Evolutionary conservation across 23 tunicate species (phyloP).

Genomic region (Diplosoma virens): DNA sequence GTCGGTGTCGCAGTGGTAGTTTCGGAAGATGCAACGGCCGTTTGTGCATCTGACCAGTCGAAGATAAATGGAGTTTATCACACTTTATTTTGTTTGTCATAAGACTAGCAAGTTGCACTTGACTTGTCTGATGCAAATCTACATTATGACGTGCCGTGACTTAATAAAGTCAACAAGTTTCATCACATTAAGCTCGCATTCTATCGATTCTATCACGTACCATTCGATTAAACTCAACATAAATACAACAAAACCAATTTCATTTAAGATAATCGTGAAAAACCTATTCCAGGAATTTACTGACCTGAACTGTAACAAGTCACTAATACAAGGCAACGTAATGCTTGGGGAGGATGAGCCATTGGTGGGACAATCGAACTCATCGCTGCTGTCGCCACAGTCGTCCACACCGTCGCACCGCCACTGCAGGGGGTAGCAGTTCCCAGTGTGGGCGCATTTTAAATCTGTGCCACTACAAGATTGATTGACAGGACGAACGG

Average conservation of each 20-base stretch:
- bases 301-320: slow-evolving; percentile 34
- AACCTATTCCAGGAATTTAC: no score
- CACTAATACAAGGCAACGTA: slow-evolving; percentile 37
- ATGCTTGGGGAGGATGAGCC: background rate
- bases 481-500: slow-evolving; percentile 1
- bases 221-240: no score
- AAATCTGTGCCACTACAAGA: slow-evolving; percentile 37
- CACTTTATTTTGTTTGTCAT: no score
- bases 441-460: slow-evolving; percentile 27
- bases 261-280: no score
- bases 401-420: slow-evolving; percentile 64
- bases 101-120: no score
- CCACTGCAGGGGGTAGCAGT: slow-evolving; percentile 46
- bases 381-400: slow-evolving; percentile 59
- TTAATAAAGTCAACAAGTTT: no score
- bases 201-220: no score
- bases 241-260: no score
- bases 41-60: slow-evolving; percentile 45
- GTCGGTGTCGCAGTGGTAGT: slow-evolving; percentile 46
- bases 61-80: no score
- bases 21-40: slow-evolving; percentile 18
- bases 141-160: no score
- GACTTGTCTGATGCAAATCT: no score
- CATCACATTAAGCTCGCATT: no score
- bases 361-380: slow-evolving; percentile 17